phyloP scores from a whole-genome alignment of 2,797 vertebrate genomes.

The Fringilla coelebs region DNA sequence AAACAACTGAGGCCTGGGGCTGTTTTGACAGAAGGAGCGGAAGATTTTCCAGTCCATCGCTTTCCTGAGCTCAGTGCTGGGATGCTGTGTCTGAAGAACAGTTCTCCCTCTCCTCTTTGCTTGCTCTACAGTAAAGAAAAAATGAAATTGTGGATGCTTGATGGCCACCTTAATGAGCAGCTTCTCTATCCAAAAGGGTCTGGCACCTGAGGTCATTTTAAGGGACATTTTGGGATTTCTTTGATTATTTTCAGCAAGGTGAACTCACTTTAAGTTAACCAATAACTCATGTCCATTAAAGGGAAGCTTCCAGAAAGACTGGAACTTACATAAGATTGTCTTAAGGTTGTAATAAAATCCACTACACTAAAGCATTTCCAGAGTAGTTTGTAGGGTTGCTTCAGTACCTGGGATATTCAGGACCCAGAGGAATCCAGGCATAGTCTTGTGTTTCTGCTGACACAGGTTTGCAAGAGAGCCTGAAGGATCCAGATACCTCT shows the following conservation, averaged over 20 bases:
- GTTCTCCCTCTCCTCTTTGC: background rate
- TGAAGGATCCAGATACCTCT: background rate
- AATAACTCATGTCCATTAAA: background rate
- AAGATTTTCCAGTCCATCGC: background rate
- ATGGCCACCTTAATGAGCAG: background rate
- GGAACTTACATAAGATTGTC: background rate
- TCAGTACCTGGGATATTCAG: background rate
- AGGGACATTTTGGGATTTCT: background rate
- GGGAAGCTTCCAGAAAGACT: background rate
- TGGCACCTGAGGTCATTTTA: background rate
- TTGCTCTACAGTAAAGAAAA: background rate
- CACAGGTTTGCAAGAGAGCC: background rate
- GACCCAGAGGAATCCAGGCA: background rate
- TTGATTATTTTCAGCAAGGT: background rate
- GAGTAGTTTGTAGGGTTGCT: background rate
- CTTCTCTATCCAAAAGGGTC: background rate
- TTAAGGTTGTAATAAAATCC: background rate
- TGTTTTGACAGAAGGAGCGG: background rate
- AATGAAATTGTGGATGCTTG: background rate
- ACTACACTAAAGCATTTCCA: background rate
- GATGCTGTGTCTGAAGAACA: background rate
- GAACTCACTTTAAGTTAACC: background rate
- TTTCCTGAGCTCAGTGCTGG: background rate
- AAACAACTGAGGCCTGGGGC: background rate
- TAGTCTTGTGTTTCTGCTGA: background rate